Evolutionary conservation across 2,113 vertebrate genomes (phyloP).

Genomic region (Ahaetulla prasina): DNA sequence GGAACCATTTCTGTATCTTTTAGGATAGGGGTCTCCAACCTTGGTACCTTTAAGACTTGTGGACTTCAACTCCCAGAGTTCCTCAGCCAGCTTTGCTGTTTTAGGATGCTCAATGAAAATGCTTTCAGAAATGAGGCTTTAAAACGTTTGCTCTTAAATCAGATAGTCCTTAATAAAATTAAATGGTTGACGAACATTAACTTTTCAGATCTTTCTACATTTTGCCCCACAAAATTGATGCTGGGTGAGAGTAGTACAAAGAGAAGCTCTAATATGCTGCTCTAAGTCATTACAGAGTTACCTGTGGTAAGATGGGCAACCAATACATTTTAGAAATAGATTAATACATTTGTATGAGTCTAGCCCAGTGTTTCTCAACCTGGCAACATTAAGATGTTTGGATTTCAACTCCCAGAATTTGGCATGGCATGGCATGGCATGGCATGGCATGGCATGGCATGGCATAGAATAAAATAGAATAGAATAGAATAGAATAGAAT

Average conservation of each 20-base stretch:
- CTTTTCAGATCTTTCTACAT: not conserved
- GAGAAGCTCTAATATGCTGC: not conserved
- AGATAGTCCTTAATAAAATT: not conserved
- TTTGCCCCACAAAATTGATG: not conserved
- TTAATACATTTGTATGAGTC: not conserved
- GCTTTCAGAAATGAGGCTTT: not conserved
- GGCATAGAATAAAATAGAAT: too few species aligned
- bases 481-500: too few species aligned
- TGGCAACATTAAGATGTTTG: not conserved
- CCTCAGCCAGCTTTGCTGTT: too few species aligned
- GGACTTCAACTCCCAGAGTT: too few species aligned
- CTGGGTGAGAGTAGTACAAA: not conserved
- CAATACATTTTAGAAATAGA: not conserved
- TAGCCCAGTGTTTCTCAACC: not conserved
- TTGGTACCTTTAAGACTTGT: too few species aligned
- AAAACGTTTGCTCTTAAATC: not conserved
- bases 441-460: too few species aligned
- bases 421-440: too few species aligned
- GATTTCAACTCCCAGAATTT: not conserved
- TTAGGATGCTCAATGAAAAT: constrained; percentile 2
- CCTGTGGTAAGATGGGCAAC: not conserved
- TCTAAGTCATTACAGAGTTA: not conserved
- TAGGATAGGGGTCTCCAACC: too few species aligned
- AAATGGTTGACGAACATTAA: not conserved
- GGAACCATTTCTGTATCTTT: constrained; percentile 32